Conservation (phyloP, 2,113 vertebrate species). For the Phrynosoma platyrhinos region DNA sequence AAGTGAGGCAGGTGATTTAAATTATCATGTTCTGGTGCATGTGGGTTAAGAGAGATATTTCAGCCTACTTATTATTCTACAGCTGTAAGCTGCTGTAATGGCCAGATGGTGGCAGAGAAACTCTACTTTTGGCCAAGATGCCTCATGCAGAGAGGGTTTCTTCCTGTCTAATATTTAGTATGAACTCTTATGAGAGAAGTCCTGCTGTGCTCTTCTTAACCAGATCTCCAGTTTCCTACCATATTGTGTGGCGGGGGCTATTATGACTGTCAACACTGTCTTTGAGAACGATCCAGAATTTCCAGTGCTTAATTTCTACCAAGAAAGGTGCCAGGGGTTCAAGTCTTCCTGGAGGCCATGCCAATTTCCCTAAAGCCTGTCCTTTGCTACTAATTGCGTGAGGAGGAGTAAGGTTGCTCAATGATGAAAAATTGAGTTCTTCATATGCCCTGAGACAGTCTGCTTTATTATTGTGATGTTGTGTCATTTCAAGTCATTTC, state of each 20-base stretch:
- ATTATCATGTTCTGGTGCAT: not conserved
- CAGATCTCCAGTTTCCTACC: not conserved
- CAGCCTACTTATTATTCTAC: rapidly evolving
- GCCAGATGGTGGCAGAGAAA: conserved; percentile 25
- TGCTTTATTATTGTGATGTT: too few relatives aligned
- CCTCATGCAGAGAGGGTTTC: not conserved
- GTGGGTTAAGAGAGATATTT: not conserved
- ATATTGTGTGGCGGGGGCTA: not conserved
- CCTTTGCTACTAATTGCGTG: too few relatives aligned
- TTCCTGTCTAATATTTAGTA: not conserved
- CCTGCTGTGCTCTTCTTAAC: not conserved
- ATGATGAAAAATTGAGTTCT: too few relatives aligned
- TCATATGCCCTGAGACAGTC: too few relatives aligned
- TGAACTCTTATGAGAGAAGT: not conserved
- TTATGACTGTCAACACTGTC: too few relatives aligned
- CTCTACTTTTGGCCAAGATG: not conserved
- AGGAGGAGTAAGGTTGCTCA: too few relatives aligned
- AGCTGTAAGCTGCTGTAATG: rapidly evolving
- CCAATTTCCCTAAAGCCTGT: not conserved
- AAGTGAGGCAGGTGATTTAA: not conserved
- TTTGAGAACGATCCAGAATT: not conserved
- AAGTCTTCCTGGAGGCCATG: not conserved
- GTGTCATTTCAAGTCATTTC: too few relatives aligned
- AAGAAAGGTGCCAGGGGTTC: not conserved
- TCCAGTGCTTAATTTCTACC: not conserved